Evolutionary conservation across 53 echinoderm and acorn worm genomes (phyloP), one percentile per base, ranked within the genome.

Genomic region (Astropecten irregularis): DNA sequence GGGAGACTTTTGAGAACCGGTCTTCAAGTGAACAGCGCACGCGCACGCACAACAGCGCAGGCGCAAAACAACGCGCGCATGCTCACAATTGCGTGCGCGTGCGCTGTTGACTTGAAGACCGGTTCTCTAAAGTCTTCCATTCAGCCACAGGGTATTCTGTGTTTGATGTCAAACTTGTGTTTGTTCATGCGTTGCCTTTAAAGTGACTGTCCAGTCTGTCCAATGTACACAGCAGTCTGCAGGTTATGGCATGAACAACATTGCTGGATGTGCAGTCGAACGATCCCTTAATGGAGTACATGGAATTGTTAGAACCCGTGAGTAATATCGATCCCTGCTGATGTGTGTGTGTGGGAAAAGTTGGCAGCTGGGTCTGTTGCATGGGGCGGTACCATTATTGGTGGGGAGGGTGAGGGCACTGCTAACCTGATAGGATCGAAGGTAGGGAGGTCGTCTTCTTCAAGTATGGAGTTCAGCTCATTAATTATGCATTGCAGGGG

Each of bases 311-410:
- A 0, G 42, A 40, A 14, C 38, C 66, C 0, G 39, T 40, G 42
- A 66, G n/a, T n/a, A n/a, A n/a, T n/a, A n/a, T n/a, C n/a, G 37
- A 9, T 66, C 0, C 19, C 19, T 66, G 23, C 40, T 40, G 66
- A 40, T 18, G 39, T 66, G 36, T 66, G 39, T 71, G 72, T 47
- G 71, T 28, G 49, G 32, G 48, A 21, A 70, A 50, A 71, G 72
- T 29, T 50, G 49, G 28, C 51, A 71, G 47, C 10, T 50, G 18
- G 29, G 72, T 18, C 52, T 49, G 72, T 71, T 71, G 72, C 72
- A 71, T 3, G 23, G 72, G 30, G 25, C 30, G 49, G 72, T 71
- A 15, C 52, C 31, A 71, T 49, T 49, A 40, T n/a, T 37, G 32
- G 72, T 49, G n/a, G n/a, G n/a, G n/a, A n/a, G n/a, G n/a, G n/a